These are phyloP conservation scores for Nasonovia ribisnigri DNA, from an alignment of 2,888 invertebrate genomes.

Conservation along the genomic window DNA sequence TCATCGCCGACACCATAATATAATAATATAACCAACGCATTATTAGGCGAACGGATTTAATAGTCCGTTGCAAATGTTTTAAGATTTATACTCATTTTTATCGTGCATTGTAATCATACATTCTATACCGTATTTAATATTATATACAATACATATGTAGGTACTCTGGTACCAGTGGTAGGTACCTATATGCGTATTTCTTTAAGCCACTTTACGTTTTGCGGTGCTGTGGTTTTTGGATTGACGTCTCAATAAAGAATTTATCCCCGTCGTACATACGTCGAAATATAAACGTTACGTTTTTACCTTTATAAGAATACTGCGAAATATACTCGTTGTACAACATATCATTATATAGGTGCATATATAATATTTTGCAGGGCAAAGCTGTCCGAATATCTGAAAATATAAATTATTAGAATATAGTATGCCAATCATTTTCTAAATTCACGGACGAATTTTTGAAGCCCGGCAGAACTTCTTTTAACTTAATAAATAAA, in stretches of 20 bases:
- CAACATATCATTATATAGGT: background rate
- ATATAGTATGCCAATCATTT: background rate
- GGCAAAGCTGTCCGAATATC: background rate
- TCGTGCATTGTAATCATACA: background rate
- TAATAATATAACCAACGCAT: background rate
- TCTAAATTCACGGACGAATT: no score
- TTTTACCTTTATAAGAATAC: background rate
- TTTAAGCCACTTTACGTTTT: slow-evolving; percentile 48
- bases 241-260: slow-evolving; percentile 54
- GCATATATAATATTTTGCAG: background rate
- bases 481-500: background rate
- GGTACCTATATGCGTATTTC: background rate
- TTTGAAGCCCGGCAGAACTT: no score
- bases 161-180: background rate
- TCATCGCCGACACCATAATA: background rate
- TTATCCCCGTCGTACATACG: background rate
- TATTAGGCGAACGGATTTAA: slow-evolving; percentile 58
- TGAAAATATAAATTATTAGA: background rate
- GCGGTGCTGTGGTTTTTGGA: slow-evolving; percentile 52
- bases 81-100: slow-evolving; percentile 36
- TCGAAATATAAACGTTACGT: background rate
- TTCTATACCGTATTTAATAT: background rate
- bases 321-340: background rate
- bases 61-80: slow-evolving; percentile 55
- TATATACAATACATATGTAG: background rate